Conservation (phyloP, 1,140 invertebrate genomes). For the Eurosta solidaginis region DNA sequence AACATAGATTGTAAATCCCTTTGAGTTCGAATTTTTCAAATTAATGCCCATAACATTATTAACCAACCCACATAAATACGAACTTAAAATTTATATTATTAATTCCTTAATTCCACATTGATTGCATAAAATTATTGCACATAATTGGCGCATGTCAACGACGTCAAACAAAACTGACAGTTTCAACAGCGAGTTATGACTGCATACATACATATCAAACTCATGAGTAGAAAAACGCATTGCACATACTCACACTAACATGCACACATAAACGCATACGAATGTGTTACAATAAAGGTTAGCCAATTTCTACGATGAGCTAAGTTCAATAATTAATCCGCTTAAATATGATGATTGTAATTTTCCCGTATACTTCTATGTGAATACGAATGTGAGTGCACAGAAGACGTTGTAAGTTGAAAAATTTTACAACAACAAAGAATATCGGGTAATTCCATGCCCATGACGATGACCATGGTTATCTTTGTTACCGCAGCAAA, state of each 20-base stretch:
- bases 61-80: neutral
- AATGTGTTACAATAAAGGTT: neutral
- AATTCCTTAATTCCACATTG: neutral
- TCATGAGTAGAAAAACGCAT: too few species aligned
- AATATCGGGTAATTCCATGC: neutral
- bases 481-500: neutral
- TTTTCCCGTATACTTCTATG: conserved; percentile 5
- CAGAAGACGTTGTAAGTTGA: neutral
- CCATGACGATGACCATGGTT: neutral
- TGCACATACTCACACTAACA: neutral
- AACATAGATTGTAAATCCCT: too few species aligned
- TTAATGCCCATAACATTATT: neutral
- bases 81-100: conserved; percentile 9
- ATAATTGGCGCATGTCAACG: conserved; percentile 27
- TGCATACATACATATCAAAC: neutral
- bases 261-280: neutral
- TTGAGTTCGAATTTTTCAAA: too few species aligned
- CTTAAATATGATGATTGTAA: conserved; percentile 29
- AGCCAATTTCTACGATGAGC: conserved; percentile 22
- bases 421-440: neutral
- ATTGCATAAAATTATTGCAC: conserved; percentile 15
- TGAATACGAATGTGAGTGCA: neutral
- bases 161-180: neutral
- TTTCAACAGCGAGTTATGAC: neutral
- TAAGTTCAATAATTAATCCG: conserved; percentile 28